Evolutionary conservation across 2,113 vertebrate genomes (phyloP), one percentile per base, ranked within the genome.

Genomic region (Planiliza haematocheilus): DNA sequence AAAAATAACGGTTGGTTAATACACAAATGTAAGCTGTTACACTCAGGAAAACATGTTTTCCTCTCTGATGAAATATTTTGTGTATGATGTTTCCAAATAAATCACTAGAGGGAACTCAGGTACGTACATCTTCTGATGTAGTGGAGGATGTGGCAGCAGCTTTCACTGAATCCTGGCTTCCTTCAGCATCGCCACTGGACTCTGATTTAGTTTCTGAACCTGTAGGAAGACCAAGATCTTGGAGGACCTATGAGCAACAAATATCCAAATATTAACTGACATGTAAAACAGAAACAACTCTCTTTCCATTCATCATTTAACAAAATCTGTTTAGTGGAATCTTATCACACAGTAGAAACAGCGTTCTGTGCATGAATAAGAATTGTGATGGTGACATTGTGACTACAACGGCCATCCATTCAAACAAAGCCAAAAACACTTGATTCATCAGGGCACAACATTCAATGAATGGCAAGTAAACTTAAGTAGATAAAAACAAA

Each of bases 221-320:
- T 0, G 95, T 96, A 4, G 95, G 94, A 12, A 98, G 86, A 12
- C 97, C 97, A 82, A 98, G 95, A 79, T 96, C 96, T 74, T 96
- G 96, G 63, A 99, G 82, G 18, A 97, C 97, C 97, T 99, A 63
- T 0, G 0, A 8, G 36, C 39, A 14, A 30, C 4, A 68, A 20
- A 45, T 45, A 0, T 24, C 1, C 53, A 53, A 69, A 65, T 1
- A 55, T 45, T 8, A 34, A 53, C 8, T 24, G 18, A 79, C 42
- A 21, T 16, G 24, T 30, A 8, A 13, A 52, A 65, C 11, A 46
- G 18, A 6, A 67, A 63, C 20, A 61, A 24, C 30, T 13, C n/a
- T 50, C 36, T 6, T 0, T 38, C 49, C 13, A 24, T 30, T 30
- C 5, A 30, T 30, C 5, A 2, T 5, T 30, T 30, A 30, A 30